Evolutionary conservation across 2,113 vertebrate species (phyloP).

Genomic region (Mastomys coucha): DNA sequence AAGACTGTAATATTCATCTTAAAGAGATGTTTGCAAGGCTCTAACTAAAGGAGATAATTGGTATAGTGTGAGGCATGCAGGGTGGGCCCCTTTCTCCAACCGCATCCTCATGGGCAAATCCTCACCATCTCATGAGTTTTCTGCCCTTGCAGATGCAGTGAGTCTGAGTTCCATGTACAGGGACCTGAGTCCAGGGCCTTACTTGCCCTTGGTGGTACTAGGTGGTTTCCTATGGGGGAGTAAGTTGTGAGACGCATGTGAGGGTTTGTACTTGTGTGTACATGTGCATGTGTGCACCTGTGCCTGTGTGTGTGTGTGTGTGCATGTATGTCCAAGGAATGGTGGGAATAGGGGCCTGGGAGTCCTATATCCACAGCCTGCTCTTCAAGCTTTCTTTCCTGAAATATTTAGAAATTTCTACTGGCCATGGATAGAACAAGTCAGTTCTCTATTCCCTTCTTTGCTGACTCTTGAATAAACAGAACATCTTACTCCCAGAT

Average conservation of each 20-base stretch:
- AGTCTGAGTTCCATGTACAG: neutral
- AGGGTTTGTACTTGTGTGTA: neutral
- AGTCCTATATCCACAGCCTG: neutral
- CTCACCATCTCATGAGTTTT: neutral
- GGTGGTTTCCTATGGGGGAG: neutral
- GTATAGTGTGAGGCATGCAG: neutral
- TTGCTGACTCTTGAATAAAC: neutral
- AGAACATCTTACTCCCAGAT: neutral
- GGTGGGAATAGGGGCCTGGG: too few relatives aligned
- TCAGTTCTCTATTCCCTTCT: neutral
- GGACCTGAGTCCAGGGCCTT: neutral
- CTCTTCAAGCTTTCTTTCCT: neutral
- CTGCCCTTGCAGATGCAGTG: neutral
- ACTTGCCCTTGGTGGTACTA: neutral
- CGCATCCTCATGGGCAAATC: neutral
- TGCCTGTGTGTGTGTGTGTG: neutral
- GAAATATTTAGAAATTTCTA: neutral
- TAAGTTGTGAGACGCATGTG: neutral
- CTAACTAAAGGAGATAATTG: neutral
- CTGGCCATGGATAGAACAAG: neutral
- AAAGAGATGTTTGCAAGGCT: conserved; percentile 15
- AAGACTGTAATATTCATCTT: neutral
- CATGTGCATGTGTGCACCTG: neutral
- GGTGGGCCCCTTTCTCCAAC: neutral
- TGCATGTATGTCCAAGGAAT: neutral